Evolutionary conservation across 1,140 invertebrate species (phyloP).

Genomic region (Drosophila kepulauana): DNA sequence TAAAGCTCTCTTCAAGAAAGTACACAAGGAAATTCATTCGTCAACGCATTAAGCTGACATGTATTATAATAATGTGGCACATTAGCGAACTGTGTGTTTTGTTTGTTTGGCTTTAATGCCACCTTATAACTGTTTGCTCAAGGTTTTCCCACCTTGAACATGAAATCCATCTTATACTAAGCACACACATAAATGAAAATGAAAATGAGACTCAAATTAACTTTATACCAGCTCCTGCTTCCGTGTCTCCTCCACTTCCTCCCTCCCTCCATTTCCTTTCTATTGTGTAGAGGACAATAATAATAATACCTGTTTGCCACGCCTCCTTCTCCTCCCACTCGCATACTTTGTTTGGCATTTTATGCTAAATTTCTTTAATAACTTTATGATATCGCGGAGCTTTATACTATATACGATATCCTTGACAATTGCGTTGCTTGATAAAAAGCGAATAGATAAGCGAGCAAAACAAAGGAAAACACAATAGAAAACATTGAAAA

Average conservation of each 20-base stretch:
- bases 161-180: slow-evolving; percentile 62
- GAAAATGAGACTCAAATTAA: slow-evolving; percentile 72
- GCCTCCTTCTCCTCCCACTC: neutral
- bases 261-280: neutral
- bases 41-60: slow-evolving; percentile 10
- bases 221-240: slow-evolving; percentile 30
- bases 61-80: slow-evolving; percentile 32
- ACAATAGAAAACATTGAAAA: slow-evolving; percentile 19
- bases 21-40: slow-evolving; percentile 29
- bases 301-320: slow-evolving; percentile 22
- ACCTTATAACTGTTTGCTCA: slow-evolving; percentile 30
- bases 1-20: neutral
- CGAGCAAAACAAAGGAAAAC: slow-evolving; percentile 4
- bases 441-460: slow-evolving; percentile 56
- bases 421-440: slow-evolving; percentile 68
- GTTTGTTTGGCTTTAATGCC: slow-evolving; percentile 16
- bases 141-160: slow-evolving; percentile 39
- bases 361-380: slow-evolving; percentile 53
- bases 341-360: slow-evolving; percentile 42
- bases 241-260: no score
- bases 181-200: slow-evolving; percentile 48
- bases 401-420: slow-evolving; percentile 29
- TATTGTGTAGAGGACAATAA: slow-evolving; percentile 25
- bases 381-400: slow-evolving; percentile 56
- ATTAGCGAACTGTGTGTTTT: slow-evolving; percentile 34